Base-by-base conservation (phyloP, 2,888 invertebrate genomes). In the Dolichopus griseipennis region DNA sequence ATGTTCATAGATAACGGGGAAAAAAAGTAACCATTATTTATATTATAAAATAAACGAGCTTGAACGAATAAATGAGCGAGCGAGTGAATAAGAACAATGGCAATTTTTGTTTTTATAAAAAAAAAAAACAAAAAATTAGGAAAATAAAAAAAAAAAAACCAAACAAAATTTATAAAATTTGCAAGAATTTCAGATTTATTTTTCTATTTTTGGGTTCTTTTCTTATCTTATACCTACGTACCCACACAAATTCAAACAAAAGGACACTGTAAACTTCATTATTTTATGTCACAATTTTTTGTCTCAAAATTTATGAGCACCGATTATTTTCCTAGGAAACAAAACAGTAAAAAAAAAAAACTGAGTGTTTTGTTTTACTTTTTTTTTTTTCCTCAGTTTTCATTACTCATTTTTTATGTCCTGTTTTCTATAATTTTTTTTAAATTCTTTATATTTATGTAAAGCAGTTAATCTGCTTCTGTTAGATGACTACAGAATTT, bases 261-360 rank as follows among this genome's bases (percentile, higher is more conserved):
- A 52, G 52, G n/a, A 15, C 52, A 15, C 18, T 12, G 52, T 52
- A 12, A 52, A 52, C 52, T 52, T 52, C 52, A 52, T 52, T 52
- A 52, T 52, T 52, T 52, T 52, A 52, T 52, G 52, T 52, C 52
- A 52, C 15, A 52, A 18, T 52, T 52, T 52, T 52, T 52, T 52
- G 52, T 52, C 18, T 52, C 15, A 15, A 18, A 52, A 52, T 52
- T 52, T 52, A 52, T 52, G 18, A 52, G 52, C 12, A 7, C 52
- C 15, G 18, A 52, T 52, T 52, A 52, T 52, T 15, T 12, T 52
- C 3, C 3, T 52, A 52, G n/a, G 15, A 15, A 52, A 52, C 15
- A 52, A 52, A 52, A 52, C 3, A 10, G 8, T 7, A 37, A 37
- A 37, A 37, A 37, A n/a, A n/a, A n/a, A 37, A 5, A 37, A 10